These are phyloP conservation scores for Pelobates cultripes DNA, from an alignment of 2,797 vertebrate species.

Conservation along the genomic window DNA sequence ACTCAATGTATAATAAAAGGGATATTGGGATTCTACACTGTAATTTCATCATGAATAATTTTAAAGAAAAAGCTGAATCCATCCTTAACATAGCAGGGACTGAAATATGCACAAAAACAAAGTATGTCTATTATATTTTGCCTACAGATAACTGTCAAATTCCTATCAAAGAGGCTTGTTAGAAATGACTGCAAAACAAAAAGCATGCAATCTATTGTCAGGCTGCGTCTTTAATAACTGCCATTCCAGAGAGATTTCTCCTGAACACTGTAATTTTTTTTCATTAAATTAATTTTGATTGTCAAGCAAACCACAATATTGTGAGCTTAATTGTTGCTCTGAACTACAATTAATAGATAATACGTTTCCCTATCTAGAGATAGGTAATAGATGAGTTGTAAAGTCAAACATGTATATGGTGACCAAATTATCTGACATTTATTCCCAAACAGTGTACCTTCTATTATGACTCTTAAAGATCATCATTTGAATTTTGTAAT, in stretches of 20 bases:
- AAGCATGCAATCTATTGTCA: constrained; percentile 16
- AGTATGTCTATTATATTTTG: constrained; percentile 9
- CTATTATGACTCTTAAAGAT: no score
- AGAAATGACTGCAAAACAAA: constrained; percentile 26
- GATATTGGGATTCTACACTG: neutral
- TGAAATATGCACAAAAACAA: constrained; percentile 20
- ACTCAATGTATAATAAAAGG: neutral
- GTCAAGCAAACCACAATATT: constrained; percentile 40
- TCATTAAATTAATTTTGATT: constrained; percentile 31
- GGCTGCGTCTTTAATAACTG: constrained; percentile 15
- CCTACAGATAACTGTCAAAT: constrained; percentile 34
- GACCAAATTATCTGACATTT: neutral
- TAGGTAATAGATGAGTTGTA: no score
- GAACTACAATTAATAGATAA: constrained; percentile 22
- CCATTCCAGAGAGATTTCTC: constrained; percentile 15
- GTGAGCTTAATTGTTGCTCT: constrained; percentile 30
- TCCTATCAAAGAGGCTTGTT: constrained; percentile 25
- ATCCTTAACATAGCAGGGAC: constrained; percentile 10
- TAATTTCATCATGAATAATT: constrained; percentile 19
- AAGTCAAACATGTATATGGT: neutral
- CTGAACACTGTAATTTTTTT: constrained; percentile 26
- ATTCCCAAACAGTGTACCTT: no score
- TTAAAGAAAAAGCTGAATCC: constrained; percentile 6
- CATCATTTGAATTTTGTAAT: no score
- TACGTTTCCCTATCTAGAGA: neutral